Conservation (phyloP, 2,888 invertebrate genomes). For the Drosophila eohydei region DNA sequence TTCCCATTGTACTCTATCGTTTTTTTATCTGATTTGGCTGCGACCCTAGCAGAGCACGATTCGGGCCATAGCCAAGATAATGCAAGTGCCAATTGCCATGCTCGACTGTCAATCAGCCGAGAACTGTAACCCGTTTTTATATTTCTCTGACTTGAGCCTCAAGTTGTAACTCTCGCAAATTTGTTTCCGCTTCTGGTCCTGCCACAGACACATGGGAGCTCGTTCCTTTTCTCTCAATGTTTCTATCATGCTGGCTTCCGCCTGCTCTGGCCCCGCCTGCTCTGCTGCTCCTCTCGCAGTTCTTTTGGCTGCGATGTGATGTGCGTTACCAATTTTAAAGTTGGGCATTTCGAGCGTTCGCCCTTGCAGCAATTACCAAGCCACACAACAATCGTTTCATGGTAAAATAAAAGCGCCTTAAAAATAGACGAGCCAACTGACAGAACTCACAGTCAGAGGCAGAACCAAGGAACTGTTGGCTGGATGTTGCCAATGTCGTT, state of each 20-base stretch:
- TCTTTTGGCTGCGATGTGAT: constrained; percentile 9
- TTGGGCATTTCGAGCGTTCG: constrained; percentile 60
- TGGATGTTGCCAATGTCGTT: constrained; percentile 33
- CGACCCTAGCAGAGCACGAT: constrained; percentile 22
- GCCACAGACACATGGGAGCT: constrained; percentile 36
- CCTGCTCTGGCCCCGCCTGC: background rate
- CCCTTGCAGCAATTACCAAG: constrained; percentile 77
- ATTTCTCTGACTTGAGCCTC: constrained; percentile 22
- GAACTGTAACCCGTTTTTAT: constrained; percentile 53
- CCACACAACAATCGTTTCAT: constrained; percentile 79
- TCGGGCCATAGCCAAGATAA: constrained; percentile 72
- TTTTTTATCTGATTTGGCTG: constrained; percentile 1
- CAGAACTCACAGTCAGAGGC: constrained; percentile 53
- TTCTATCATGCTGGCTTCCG: constrained; percentile 9
- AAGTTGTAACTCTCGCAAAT: constrained; percentile 71
- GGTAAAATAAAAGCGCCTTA: constrained; percentile 79
- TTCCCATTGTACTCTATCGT: constrained; percentile 40
- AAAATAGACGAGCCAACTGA: constrained; percentile 76
- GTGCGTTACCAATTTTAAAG: constrained; percentile 79
- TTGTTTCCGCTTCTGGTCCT: constrained; percentile 71
- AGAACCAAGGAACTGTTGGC: constrained; percentile 49
- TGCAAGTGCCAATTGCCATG: constrained; percentile 78
- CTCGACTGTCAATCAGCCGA: constrained; percentile 68
- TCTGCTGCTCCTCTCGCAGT: background rate
- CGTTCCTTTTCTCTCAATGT: constrained; percentile 1